These are phyloP conservation scores for Metellina segmentata DNA, from an alignment of 2,888 invertebrate species.

Conservation along the genomic window DNA sequence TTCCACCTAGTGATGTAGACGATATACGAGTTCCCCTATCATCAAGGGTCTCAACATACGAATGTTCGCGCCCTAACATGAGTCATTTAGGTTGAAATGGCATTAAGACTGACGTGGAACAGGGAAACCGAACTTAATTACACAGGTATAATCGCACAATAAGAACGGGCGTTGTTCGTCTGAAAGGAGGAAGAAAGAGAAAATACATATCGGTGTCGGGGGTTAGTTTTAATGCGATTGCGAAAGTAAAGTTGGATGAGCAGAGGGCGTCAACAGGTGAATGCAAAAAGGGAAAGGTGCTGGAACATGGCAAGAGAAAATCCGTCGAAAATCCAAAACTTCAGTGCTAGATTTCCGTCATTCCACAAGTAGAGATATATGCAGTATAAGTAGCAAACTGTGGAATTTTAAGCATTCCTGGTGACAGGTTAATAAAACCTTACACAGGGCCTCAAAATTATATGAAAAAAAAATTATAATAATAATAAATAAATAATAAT, in stretches of 20 bases:
- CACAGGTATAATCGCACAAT: constrained; percentile 23
- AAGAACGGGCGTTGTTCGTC: constrained; percentile 36
- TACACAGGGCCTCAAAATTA: no score
- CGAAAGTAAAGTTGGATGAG: background rate
- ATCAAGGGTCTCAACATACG: background rate
- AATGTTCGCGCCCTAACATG: background rate
- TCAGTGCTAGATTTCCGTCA: background rate
- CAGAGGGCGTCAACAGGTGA: constrained; percentile 43
- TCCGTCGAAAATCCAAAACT: background rate
- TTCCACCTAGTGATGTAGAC: no score
- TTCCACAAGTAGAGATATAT: no score
- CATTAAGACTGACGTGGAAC: background rate
- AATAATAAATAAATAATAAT: no score
- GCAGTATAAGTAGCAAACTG: no score
- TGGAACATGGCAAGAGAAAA: constrained; percentile 12
- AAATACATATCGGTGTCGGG: background rate
- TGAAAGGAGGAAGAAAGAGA: background rate
- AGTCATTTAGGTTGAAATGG: constrained; percentile 1
- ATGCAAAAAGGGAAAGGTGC: constrained; percentile 11
- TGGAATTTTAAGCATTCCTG: no score
- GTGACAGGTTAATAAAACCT: no score
- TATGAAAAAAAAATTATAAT: no score
- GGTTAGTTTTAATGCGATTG: constrained; percentile 5
- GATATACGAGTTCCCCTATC: background rate
- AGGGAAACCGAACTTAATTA: constrained; percentile 12